A percentile compares a stretch with the other conserved stretches of the same genome.
These are phyloP conservation scores for Raillietiella orientalis DNA, from an alignment of 2,888 invertebrate species.

Conservation along the genomic window DNA sequence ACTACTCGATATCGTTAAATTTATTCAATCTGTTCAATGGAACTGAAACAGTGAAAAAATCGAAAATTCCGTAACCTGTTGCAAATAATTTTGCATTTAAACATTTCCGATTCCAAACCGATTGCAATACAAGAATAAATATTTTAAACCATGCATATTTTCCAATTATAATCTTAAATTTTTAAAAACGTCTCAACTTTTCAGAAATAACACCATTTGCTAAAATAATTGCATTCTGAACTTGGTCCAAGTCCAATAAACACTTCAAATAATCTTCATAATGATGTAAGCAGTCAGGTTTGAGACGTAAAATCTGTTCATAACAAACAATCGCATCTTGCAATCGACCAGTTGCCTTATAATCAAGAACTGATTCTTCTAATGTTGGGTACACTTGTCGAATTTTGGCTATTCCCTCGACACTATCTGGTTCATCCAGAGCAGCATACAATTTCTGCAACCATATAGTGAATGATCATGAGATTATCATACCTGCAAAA, in stretches of 20 bases:
- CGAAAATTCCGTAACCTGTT: no score
- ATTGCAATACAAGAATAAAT: no score
- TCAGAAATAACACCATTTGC: constrained; percentile 29
- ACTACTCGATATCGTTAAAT: no score
- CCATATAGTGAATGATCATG: constrained; percentile 2
- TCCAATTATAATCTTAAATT: neutral
- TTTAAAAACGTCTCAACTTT: constrained; percentile 11
- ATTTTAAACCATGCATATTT: constrained; percentile 3
- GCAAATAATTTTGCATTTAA: no score
- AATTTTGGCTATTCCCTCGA: constrained; percentile 37
- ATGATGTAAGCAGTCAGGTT: no score
- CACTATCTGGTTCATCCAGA: constrained; percentile 64
- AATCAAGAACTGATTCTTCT: constrained; percentile 24
- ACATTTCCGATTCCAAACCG: no score
- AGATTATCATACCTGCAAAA: constrained; percentile 11
- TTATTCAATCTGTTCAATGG: no score
- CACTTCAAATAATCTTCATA: constrained; percentile 50
- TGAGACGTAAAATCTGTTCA: constrained; percentile 24
- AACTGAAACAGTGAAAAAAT: no score
- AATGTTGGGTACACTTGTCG: constrained; percentile 39
- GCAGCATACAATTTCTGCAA: constrained; percentile 44
- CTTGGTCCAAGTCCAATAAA: constrained; percentile 54
- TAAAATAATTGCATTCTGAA: constrained; percentile 42
- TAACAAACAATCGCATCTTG: constrained; percentile 58
- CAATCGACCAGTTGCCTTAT: constrained; percentile 10